phyloP scores from a whole-genome alignment of 2,797 vertebrate species.

The Malacoctenus gilli region DNA sequence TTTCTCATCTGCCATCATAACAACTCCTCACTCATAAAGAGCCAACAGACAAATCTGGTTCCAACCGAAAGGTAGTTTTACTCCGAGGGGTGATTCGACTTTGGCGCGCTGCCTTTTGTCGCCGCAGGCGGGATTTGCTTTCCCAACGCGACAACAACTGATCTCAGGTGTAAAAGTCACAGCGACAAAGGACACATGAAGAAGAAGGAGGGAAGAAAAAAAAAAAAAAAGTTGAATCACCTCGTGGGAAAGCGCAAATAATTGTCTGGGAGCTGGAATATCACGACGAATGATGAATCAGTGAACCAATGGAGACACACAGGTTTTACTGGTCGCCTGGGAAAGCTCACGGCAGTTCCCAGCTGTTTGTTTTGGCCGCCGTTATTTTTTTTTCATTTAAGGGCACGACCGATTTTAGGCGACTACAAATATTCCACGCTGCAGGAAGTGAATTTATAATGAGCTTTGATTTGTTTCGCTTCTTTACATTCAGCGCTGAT shows the following conservation, averaged over 20 bases:
- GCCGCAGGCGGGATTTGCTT: slow-evolving; percentile 71
- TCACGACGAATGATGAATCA: slow-evolving; percentile 54
- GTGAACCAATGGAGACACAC: slow-evolving; percentile 55
- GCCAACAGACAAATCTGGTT: slow-evolving; percentile 64
- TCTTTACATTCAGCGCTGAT: neutral
- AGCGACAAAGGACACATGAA: slow-evolving; percentile 56
- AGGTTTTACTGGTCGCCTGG: slow-evolving; percentile 59
- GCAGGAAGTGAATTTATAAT: slow-evolving; percentile 44
- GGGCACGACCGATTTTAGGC: slow-evolving; percentile 33
- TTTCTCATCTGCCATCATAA: neutral
- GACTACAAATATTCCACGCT: slow-evolving; percentile 44
- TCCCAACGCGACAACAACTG: slow-evolving; percentile 73
- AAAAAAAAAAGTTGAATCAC: slow-evolving; percentile 59
- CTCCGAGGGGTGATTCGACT: slow-evolving; percentile 47
- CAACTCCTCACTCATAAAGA: slow-evolving; percentile 2
- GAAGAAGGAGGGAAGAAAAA: no score
- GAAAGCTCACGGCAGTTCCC: slow-evolving; percentile 3
- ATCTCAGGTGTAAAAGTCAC: slow-evolving; percentile 65
- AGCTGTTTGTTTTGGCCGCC: slow-evolving; percentile 7
- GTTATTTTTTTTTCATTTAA: no score
- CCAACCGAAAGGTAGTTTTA: slow-evolving; percentile 65
- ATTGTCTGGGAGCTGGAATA: slow-evolving; percentile 70
- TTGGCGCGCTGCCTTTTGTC: slow-evolving; percentile 69
- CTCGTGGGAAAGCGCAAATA: slow-evolving; percentile 77
- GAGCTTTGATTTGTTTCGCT: slow-evolving; percentile 8